Conservation (phyloP, 2,888 invertebrate species). For the Drosophila birchii region DNA sequence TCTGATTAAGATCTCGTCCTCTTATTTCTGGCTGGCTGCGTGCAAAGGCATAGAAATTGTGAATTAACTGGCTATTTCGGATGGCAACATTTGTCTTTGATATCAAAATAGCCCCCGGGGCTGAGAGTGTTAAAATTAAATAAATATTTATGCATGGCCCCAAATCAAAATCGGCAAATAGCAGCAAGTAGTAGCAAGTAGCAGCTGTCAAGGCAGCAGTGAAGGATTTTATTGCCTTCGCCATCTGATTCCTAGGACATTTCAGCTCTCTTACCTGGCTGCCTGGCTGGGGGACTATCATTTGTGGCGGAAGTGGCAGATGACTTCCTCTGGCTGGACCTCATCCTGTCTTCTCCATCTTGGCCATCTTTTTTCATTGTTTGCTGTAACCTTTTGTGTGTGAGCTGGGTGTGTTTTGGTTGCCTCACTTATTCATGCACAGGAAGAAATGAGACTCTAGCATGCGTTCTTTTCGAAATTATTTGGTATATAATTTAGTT, state of each 20-base stretch:
- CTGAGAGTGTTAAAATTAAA: constrained; percentile 56
- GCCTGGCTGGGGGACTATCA: not conserved
- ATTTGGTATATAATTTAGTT: too few species aligned
- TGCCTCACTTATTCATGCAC: constrained; percentile 25
- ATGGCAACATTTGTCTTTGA: constrained; percentile 60
- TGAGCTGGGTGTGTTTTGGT: constrained; percentile 1
- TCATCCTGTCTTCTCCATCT: constrained; percentile 49
- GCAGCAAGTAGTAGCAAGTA: too few species aligned
- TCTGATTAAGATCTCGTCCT: constrained; percentile 42
- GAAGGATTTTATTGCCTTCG: constrained; percentile 27
- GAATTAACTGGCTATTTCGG: constrained; percentile 54
- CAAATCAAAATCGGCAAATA: constrained; percentile 64
- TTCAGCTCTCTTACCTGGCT: constrained; percentile 20
- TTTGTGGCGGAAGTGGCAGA: constrained; percentile 40
- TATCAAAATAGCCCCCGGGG: constrained; percentile 44
- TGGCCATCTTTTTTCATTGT: constrained; percentile 23
- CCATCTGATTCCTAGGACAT: constrained; percentile 8
- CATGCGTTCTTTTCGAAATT: not conserved
- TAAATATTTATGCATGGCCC: constrained; percentile 70
- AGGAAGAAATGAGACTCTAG: not conserved
- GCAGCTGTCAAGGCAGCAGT: constrained; percentile 44
- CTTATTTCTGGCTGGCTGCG: constrained; percentile 36
- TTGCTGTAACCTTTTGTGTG: constrained; percentile 34
- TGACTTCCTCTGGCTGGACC: constrained; percentile 43
- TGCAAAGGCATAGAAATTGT: constrained; percentile 57